These are phyloP conservation scores for Aldabrachelys gigantea DNA, from an alignment of 2,113 vertebrate genomes.

Conservation along the genomic window DNA sequence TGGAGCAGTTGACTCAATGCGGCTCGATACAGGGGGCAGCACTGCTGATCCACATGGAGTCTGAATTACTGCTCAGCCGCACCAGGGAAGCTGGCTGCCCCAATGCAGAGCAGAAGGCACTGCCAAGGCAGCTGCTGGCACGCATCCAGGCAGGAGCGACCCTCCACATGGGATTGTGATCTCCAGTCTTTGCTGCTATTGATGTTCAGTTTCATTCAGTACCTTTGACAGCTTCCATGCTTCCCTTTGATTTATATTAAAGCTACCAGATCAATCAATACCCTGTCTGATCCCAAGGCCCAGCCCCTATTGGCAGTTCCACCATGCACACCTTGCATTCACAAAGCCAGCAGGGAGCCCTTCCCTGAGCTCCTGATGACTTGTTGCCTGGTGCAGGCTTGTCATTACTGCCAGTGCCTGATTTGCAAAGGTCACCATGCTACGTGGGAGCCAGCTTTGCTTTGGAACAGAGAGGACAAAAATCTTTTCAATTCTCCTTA, in stretches of 20 bases:
- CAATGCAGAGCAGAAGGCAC: not conserved
- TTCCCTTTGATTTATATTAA: not conserved
- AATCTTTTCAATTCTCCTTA: not conserved
- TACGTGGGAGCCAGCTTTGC: not conserved
- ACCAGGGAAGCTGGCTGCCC: not conserved
- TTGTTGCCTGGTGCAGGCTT: not conserved
- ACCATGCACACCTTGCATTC: not conserved
- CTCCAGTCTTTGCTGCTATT: not conserved
- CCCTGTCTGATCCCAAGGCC: not conserved
- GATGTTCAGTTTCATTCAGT: not conserved
- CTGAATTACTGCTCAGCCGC: not conserved
- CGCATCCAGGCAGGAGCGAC: not conserved
- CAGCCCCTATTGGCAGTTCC: not conserved
- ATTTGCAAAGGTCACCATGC: not conserved
- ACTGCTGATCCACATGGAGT: not conserved
- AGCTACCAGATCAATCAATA: not conserved
- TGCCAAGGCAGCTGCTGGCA: not conserved
- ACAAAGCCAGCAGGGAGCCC: not conserved
- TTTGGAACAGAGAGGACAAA: not conserved
- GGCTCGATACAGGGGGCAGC: not conserved
- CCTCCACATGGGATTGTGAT: not conserved
- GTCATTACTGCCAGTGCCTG: not conserved
- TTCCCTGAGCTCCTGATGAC: not conserved
- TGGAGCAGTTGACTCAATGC: not conserved
- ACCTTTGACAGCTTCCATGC: not conserved